phyloP scores from a whole-genome alignment of 2,113 vertebrate species.

The Sterrhoptilus dennistouni region DNA sequence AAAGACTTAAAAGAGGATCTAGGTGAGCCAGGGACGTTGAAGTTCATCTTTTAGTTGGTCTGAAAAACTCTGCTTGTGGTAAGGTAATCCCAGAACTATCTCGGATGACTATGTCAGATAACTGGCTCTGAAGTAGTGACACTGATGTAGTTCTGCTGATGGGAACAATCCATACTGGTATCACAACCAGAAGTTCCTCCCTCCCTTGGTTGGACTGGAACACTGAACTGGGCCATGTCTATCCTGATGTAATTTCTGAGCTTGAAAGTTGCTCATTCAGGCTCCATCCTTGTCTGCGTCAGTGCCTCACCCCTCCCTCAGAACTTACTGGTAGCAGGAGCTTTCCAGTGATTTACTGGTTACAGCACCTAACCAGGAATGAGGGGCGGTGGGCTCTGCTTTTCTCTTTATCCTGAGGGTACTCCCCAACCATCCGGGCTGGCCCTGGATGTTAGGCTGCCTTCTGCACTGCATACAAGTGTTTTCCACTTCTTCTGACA shows the following conservation, averaged over 20 bases:
- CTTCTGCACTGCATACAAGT: fast-evolving
- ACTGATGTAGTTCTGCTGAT: neutral
- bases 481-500: neutral
- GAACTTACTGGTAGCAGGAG: neutral
- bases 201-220: neutral
- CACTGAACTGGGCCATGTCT: fast-evolving
- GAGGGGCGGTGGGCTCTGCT: neutral
- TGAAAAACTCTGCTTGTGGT: neutral
- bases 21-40: neutral
- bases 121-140: neutral
- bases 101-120: no score
- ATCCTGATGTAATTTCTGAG: neutral
- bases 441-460: neutral
- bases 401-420: neutral
- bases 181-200: neutral
- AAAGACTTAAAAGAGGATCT: neutral
- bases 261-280: neutral
- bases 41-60: neutral
- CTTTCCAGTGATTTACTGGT: neutral
- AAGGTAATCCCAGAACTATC: neutral
- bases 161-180: neutral
- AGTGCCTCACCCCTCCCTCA: fast-evolving
- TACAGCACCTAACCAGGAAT: neutral
- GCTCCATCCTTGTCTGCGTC: neutral
- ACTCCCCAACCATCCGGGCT: fast-evolving